These are phyloP conservation scores for Mactra quadrangularis DNA, from an alignment of 1,140 invertebrate species.

Conservation along the genomic window DNA sequence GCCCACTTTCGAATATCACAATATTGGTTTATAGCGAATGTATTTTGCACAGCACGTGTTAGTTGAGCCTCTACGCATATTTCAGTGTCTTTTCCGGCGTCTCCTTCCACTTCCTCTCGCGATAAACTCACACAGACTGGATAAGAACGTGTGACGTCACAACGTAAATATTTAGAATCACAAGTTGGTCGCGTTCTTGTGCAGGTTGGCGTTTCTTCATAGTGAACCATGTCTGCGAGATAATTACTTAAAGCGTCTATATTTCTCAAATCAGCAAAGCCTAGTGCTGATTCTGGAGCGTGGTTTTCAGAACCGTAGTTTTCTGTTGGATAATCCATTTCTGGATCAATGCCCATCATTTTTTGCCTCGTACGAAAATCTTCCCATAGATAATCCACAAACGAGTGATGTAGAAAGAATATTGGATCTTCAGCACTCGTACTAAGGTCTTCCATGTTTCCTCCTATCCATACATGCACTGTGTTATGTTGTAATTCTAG, in stretches of 20 bases:
- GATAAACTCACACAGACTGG: constrained; percentile 55
- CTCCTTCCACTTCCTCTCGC: constrained; percentile 30
- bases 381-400: constrained; percentile 82
- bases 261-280: constrained; percentile 49
- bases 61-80: constrained; percentile 41
- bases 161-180: constrained; percentile 42
- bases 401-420: constrained; percentile 79
- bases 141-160: constrained; percentile 10
- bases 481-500: constrained; percentile 65
- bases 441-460: constrained; percentile 58
- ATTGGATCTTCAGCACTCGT: constrained; percentile 65
- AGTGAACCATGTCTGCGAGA: constrained; percentile 59
- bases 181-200: constrained; percentile 42
- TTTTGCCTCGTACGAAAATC: constrained; percentile 78
- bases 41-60: constrained; percentile 54
- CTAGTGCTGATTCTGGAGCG: constrained; percentile 35
- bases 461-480: constrained; percentile 66
- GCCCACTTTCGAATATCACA: constrained; percentile 60
- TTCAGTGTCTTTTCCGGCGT: background rate
- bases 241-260: constrained; percentile 52
- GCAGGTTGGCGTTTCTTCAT: constrained; percentile 54
- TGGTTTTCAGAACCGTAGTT: constrained; percentile 37
- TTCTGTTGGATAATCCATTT: constrained; percentile 49
- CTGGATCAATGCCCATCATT: constrained; percentile 61
- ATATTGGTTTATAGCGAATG: constrained; percentile 53